These are phyloP conservation scores for Cottoperca gobio DNA, from an alignment of 2,797 vertebrate species.

Conservation along the genomic window DNA sequence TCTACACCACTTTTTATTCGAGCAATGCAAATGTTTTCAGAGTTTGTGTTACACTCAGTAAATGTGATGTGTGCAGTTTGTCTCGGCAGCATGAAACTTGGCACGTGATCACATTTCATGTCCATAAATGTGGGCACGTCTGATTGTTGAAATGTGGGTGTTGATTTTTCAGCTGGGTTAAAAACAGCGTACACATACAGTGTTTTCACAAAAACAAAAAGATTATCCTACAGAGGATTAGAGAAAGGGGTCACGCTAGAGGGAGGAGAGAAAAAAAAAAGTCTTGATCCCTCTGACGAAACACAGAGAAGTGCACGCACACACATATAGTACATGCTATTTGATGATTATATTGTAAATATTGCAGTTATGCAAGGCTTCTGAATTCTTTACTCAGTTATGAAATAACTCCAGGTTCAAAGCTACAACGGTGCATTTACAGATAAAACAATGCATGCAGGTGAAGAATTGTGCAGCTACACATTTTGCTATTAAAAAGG, in stretches of 20 bases:
- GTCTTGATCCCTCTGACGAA: conserved; percentile 61
- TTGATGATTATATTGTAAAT: neutral
- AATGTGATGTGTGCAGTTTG: neutral
- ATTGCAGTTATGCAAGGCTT: neutral
- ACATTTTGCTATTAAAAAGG: neutral
- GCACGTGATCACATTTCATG: neutral
- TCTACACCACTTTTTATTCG: neutral
- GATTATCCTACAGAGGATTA: conserved; percentile 81
- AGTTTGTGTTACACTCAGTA: neutral
- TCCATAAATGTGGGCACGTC: neutral
- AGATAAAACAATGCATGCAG: neutral
- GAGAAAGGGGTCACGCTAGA: conserved; percentile 72
- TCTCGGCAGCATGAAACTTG: neutral
- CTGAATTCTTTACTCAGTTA: neutral
- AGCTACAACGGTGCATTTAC: neutral
- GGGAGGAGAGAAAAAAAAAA: conserved; percentile 7
- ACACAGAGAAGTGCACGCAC: conserved; percentile 37
- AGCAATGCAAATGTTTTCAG: neutral
- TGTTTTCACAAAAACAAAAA: conserved; percentile 79
- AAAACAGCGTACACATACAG: conserved; percentile 45
- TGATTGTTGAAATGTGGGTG: conserved; percentile 39
- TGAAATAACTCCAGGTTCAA: neutral
- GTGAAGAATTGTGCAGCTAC: neutral
- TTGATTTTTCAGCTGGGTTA: conserved; percentile 40
- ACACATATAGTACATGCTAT: conserved; percentile 2